Conservation (phyloP, 2,888 invertebrate genomes). For the Meandrusa payeni region DNA sequence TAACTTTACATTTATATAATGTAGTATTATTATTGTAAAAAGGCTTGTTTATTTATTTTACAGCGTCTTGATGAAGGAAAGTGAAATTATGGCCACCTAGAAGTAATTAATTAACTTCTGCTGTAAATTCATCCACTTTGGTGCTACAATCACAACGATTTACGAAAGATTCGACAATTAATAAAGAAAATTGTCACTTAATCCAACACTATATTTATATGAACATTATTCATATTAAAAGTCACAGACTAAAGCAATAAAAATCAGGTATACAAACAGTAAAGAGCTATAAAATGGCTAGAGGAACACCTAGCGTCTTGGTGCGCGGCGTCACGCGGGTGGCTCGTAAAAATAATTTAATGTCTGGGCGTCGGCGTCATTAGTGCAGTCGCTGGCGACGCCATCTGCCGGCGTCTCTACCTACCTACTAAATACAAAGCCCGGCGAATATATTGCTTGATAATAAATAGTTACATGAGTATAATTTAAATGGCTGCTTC, state of each 20-base stretch:
- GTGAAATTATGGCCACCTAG: too few species aligned
- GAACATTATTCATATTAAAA: constrained; percentile 15
- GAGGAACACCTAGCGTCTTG: constrained; percentile 27
- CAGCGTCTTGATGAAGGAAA: too few species aligned
- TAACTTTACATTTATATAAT: too few species aligned
- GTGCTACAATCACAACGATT: too few species aligned
- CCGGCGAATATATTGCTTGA: background rate
- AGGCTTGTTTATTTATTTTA: too few species aligned
- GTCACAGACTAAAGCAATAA: constrained; percentile 21
- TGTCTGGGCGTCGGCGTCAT: constrained; percentile 58
- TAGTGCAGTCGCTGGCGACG: constrained; percentile 47
- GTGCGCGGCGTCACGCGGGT: constrained; percentile 45
- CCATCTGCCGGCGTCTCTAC: constrained; percentile 52
- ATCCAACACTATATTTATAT: constrained; percentile 11
- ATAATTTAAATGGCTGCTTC: background rate
- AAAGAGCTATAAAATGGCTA: constrained; percentile 24
- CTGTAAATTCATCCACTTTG: too few species aligned
- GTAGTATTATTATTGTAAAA: too few species aligned
- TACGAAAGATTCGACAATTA: too few species aligned
- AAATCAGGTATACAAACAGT: constrained; percentile 24
- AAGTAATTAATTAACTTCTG: too few species aligned
- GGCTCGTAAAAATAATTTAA: constrained; percentile 76
- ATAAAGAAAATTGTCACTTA: too few species aligned
- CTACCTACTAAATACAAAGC: constrained; percentile 18
- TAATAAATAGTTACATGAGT: constrained; percentile 1